Percentiles rank a stretch among this genome's conserved stretches.
Evolutionary conservation across 2,888 invertebrate species (phyloP).

Genomic region (Standfussiana lucernea): DNA sequence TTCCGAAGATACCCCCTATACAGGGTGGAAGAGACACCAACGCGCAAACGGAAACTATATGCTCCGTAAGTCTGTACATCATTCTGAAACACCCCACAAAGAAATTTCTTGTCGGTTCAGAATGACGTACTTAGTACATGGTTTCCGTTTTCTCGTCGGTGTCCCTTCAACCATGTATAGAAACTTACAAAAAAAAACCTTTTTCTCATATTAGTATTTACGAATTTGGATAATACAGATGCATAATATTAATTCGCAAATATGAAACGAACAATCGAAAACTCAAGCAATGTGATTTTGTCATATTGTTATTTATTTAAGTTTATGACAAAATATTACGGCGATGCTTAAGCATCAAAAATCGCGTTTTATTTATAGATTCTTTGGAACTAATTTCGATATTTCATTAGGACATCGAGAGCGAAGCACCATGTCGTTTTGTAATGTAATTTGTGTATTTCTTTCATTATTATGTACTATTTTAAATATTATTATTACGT

Average conservation of each 20-base stretch:
- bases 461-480: not conserved
- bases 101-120: no score
- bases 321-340: not conserved
- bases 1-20: no score
- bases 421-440: not conserved
- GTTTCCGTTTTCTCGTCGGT: no score
- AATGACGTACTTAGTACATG: no score
- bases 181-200: no score
- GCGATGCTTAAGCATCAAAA: not conserved
- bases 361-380: not conserved
- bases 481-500: constrained; percentile 34
- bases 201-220: no score
- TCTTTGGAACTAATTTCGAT: not conserved
- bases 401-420: not conserved
- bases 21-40: no score
- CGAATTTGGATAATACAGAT: no score
- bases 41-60: no score
- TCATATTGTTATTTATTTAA: not conserved
- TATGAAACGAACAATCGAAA: not conserved
- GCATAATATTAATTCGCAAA: not conserved
- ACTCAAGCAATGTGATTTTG: not conserved
- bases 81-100: no score
- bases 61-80: no score
- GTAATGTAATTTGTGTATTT: not conserved
- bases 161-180: no score